phyloP scores from a whole-genome alignment of 1,140 invertebrate genomes.

The Matsumurasca onukii region DNA sequence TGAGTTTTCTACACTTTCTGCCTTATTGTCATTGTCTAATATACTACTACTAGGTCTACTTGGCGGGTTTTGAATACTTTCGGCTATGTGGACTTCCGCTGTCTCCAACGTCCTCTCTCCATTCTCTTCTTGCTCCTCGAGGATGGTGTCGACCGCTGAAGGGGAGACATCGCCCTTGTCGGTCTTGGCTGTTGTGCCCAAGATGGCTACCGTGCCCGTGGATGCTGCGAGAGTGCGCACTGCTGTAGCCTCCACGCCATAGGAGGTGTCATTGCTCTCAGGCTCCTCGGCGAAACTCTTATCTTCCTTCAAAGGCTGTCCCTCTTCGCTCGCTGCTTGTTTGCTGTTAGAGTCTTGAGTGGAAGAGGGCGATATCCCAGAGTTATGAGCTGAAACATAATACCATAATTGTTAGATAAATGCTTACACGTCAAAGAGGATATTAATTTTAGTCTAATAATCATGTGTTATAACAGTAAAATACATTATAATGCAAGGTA shows the following conservation, averaged over 20 bases:
- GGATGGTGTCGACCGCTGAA: constrained; percentile 1
- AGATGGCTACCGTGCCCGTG: constrained; percentile 42
- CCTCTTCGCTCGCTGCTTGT: background rate
- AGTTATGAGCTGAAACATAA: constrained; percentile 36
- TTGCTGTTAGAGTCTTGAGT: constrained; percentile 36
- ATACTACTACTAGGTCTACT: constrained; percentile 6
- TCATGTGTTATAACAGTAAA: too few relatives aligned
- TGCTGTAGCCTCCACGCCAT: constrained; percentile 42
- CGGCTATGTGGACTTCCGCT: background rate
- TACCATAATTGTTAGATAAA: too few relatives aligned
- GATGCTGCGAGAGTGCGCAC: constrained; percentile 39
- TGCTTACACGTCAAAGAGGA: too few relatives aligned
- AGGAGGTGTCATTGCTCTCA: constrained; percentile 38
- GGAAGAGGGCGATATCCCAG: constrained; percentile 37
- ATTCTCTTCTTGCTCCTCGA: constrained; percentile 15
- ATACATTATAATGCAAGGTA: too few relatives aligned
- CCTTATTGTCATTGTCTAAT: background rate
- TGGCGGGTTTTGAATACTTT: background rate
- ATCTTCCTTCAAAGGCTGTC: constrained; percentile 14
- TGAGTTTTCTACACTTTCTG: background rate
- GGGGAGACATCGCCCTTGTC: constrained; percentile 6
- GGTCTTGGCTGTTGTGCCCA: constrained; percentile 42
- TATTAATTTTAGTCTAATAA: too few relatives aligned
- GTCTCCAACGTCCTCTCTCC: background rate
- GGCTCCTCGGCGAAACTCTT: constrained; percentile 33